These are phyloP conservation scores for Drosophila suboccidentalis DNA, from an alignment of 2,888 invertebrate species.

Conservation along the genomic window DNA sequence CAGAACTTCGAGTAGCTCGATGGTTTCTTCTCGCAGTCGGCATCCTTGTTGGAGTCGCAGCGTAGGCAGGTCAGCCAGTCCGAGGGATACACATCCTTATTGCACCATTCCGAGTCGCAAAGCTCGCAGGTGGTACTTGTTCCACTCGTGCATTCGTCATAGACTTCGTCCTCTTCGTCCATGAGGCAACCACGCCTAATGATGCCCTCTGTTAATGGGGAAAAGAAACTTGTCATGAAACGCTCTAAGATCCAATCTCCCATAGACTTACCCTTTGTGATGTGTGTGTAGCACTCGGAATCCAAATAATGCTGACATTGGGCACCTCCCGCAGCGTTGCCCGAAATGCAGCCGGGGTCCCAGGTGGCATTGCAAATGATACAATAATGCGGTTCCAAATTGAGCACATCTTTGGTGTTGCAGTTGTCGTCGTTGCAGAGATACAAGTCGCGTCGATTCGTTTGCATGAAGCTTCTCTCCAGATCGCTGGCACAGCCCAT, in stretches of 20 bases:
- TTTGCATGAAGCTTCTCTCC: constrained; percentile 39
- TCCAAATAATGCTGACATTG: constrained; percentile 62
- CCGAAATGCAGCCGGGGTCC: constrained; percentile 56
- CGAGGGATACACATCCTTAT: constrained; percentile 67
- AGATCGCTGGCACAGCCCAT: constrained; percentile 82
- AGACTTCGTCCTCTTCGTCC: constrained; percentile 58
- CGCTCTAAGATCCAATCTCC: too few species aligned
- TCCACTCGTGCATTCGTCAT: constrained; percentile 64
- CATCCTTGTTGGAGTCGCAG: constrained; percentile 71
- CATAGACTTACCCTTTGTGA: constrained; percentile 57
- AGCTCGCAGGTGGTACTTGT: constrained; percentile 58
- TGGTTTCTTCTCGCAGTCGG: constrained; percentile 63
- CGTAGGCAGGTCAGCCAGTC: constrained; percentile 75
- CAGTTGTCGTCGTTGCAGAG: constrained; percentile 76
- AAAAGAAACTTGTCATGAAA: neutral
- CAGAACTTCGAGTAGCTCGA: constrained; percentile 58
- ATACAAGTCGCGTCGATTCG: constrained; percentile 65
- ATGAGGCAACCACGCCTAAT: constrained; percentile 77
- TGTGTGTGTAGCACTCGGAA: constrained; percentile 65
- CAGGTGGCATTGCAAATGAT: constrained; percentile 64
- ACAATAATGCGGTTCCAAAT: constrained; percentile 46
- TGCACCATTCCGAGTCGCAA: constrained; percentile 68
- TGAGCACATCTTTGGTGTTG: constrained; percentile 66
- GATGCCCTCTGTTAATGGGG: constrained; percentile 57
- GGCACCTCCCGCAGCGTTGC: accelerated